Percentiles rank a stretch among this genome's conserved stretches.
These are phyloP conservation scores for Argyresthia albistria DNA, from an alignment of 2,888 invertebrate species.

Conservation along the genomic window DNA sequence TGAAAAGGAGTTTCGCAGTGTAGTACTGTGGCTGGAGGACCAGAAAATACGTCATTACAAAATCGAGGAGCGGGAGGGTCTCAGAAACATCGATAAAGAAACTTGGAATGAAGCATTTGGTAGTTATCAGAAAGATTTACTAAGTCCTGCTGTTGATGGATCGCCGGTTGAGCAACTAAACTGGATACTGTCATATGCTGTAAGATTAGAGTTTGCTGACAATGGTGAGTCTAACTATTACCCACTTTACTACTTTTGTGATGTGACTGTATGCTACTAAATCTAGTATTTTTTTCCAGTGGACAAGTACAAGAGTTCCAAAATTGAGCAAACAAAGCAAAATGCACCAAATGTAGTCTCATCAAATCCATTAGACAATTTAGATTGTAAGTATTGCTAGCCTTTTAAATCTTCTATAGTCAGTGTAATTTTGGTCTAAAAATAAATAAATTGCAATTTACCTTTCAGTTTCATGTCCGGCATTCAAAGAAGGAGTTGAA, in stretches of 20 bases:
- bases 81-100: conserved; percentile 78
- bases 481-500: conserved; percentile 88
- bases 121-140: conserved; percentile 82
- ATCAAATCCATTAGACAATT: conserved; percentile 86
- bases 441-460: conserved; percentile 3
- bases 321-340: conserved; percentile 73
- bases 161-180: conserved; percentile 80
- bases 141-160: conserved; percentile 77
- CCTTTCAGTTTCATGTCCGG: conserved; percentile 82
- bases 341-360: conserved; percentile 82
- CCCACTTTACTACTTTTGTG: not conserved
- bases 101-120: conserved; percentile 82
- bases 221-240: conserved; percentile 68
- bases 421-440: not conserved
- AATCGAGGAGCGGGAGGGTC: conserved; percentile 82
- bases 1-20: conserved; percentile 82
- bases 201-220: conserved; percentile 87
- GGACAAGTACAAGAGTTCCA: conserved; percentile 79
- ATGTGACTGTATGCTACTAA: not conserved
- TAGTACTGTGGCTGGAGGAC: conserved; percentile 93
- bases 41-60: conserved; percentile 92
- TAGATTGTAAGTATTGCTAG: conserved; percentile 81
- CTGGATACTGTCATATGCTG: conserved; percentile 89
- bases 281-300: conserved; percentile 56
- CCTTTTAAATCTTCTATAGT: not conserved